Evolutionary conservation across 2,888 invertebrate genomes (phyloP).

Genomic region (Chloroclysta siterata): DNA sequence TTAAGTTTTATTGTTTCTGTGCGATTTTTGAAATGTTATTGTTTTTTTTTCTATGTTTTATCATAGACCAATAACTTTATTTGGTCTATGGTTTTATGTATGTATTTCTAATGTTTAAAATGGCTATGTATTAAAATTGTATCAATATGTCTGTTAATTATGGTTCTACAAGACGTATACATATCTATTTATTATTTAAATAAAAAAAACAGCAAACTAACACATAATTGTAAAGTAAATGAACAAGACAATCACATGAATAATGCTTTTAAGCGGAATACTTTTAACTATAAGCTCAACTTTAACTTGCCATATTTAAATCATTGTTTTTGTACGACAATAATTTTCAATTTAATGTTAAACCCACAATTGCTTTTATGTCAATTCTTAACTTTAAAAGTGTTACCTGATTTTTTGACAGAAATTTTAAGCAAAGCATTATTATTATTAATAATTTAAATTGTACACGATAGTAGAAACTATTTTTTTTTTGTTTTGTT

Average conservation of each 20-base stretch:
- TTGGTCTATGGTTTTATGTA: too few species aligned
- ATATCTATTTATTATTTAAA: conserved; percentile 2
- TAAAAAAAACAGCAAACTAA: not conserved
- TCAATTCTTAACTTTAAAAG: conserved; percentile 61
- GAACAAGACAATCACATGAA: not conserved
- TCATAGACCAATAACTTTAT: too few species aligned
- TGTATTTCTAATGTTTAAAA: too few species aligned
- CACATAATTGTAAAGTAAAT: not conserved
- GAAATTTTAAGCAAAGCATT: conserved; percentile 4
- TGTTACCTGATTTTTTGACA: conserved; percentile 34
- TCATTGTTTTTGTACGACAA: conserved; percentile 50
- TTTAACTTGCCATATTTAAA: conserved; percentile 23
- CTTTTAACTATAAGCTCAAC: not conserved
- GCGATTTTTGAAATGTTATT: conserved; percentile 1
- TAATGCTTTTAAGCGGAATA: not conserved
- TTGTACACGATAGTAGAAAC: too few species aligned
- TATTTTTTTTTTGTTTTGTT: too few species aligned
- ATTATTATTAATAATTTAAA: not conserved
- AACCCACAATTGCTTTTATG: conserved; percentile 58
- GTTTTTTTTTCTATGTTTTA: not conserved
- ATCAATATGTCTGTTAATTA: not conserved
- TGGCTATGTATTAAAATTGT: not conserved
- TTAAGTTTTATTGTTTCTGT: not conserved
- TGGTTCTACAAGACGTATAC: not conserved
- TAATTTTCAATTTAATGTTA: conserved; percentile 54